Percentiles rank a stretch among this genome's conserved stretches.
phyloP scores from a whole-genome alignment of 1,140 invertebrate genomes.

The Dreissena polymorpha region DNA sequence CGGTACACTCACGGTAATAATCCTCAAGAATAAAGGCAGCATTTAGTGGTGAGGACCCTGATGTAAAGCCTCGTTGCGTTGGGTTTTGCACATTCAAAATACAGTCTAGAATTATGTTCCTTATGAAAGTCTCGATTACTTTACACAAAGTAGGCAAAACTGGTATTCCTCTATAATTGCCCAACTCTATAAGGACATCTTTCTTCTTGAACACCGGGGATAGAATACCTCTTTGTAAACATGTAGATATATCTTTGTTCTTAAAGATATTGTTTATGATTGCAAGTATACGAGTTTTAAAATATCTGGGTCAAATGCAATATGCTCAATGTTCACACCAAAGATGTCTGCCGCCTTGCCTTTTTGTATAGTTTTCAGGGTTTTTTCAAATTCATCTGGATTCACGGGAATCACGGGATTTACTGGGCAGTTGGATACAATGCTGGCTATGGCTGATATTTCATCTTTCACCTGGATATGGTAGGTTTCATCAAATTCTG shows the following conservation, averaged over 20 bases:
- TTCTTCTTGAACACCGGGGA: constrained; percentile 1
- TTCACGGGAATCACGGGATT: not conserved
- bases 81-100: not conserved
- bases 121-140: constrained; percentile 18
- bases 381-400: not conserved
- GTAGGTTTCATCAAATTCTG: not conserved
- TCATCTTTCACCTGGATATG: not conserved
- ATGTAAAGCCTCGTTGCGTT: constrained; percentile 9
- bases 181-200: not conserved
- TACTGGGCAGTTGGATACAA: not conserved
- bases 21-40: constrained; percentile 14
- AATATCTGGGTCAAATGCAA: no score
- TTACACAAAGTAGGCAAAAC: constrained; percentile 29
- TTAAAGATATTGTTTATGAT: not conserved
- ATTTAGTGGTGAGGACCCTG: constrained; percentile 10
- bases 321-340: not conserved
- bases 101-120: constrained; percentile 6
- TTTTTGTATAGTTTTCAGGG: not conserved
- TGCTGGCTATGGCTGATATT: not conserved
- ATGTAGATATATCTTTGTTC: not conserved
- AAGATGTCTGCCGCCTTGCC: not conserved
- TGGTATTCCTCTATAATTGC: constrained; percentile 21
- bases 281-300: no score
- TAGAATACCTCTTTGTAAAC: not conserved
- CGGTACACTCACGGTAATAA: constrained; percentile 2